Evolutionary conservation across 2,797 vertebrate species (phyloP).

Genomic region (Hippoglossus hippoglossus): DNA sequence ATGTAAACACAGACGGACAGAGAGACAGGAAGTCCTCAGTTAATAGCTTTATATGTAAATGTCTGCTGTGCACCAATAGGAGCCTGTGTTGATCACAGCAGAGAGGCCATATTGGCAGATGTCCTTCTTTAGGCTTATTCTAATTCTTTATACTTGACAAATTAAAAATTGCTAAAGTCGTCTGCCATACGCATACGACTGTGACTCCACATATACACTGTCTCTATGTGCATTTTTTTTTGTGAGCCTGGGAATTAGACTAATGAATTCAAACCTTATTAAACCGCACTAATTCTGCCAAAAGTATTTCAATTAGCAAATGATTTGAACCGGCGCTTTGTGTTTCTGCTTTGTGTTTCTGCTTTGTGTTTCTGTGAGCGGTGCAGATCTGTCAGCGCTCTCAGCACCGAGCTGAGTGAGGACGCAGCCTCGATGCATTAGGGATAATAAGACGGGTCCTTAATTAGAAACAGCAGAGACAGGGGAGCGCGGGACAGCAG

Average conservation of each 20-base stretch:
- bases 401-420: background rate
- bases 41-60: background rate
- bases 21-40: background rate
- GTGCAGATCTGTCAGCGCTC: background rate
- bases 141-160: too few relatives aligned
- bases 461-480: slow-evolving; percentile 62
- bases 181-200: too few relatives aligned
- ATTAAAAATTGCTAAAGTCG: too few relatives aligned
- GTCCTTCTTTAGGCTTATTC: too few relatives aligned
- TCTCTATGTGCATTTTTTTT: background rate
- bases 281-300: background rate
- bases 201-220: background rate
- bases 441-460: slow-evolving; percentile 55
- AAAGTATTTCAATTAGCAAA: background rate
- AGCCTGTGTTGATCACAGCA: too few relatives aligned
- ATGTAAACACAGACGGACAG: background rate
- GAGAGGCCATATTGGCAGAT: too few relatives aligned
- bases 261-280: background rate
- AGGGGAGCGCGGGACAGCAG: slow-evolving; percentile 36
- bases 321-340: background rate
- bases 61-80: too few relatives aligned
- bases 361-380: background rate
- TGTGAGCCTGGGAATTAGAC: background rate
- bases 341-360: slow-evolving; percentile 4
- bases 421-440: slow-evolving; percentile 28